Percentiles rank a stretch among this genome's conserved stretches.
These are phyloP conservation scores for Ceratosolen solmsi DNA, from an alignment of 1,140 invertebrate genomes.

Conservation along the genomic window DNA sequence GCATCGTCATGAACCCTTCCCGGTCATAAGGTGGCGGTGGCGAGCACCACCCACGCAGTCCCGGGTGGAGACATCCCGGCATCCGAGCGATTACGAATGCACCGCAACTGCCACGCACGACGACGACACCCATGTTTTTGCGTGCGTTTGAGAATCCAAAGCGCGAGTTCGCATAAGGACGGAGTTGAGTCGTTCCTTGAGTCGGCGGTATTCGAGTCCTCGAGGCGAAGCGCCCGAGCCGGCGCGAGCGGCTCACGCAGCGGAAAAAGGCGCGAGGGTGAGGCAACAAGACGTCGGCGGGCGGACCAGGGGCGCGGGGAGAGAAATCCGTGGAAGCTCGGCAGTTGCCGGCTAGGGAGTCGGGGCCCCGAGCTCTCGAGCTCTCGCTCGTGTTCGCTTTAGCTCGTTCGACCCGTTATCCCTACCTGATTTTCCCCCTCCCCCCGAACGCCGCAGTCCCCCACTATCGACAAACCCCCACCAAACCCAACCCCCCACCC, in stretches of 20 bases:
- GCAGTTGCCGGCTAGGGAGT: background rate
- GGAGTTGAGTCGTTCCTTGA: too few species aligned
- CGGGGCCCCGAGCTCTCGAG: background rate
- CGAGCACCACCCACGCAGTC: too few species aligned
- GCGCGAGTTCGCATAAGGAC: too few species aligned
- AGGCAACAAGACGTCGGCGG: background rate
- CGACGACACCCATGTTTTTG: too few species aligned
- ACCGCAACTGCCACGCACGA: background rate
- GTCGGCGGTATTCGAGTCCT: too few species aligned
- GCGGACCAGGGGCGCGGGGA: conserved; percentile 41
- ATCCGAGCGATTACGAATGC: background rate
- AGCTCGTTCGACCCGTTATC: conserved; percentile 75
- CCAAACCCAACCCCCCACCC: background rate
- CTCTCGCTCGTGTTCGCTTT: conserved; percentile 63
- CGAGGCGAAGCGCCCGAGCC: too few species aligned
- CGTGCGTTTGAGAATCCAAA: too few species aligned
- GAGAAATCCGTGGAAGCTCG: conserved; percentile 4
- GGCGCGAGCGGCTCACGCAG: background rate
- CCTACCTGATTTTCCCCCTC: conserved; percentile 57
- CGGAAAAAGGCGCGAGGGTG: background rate
- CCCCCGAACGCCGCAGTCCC: background rate
- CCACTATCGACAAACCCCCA: background rate
- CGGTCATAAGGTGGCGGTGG: too few species aligned
- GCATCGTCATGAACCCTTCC: too few species aligned
- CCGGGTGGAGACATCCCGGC: background rate